These are phyloP conservation scores for Monopterus albus DNA, from an alignment of 2,113 vertebrate species.

Conservation along the genomic window DNA sequence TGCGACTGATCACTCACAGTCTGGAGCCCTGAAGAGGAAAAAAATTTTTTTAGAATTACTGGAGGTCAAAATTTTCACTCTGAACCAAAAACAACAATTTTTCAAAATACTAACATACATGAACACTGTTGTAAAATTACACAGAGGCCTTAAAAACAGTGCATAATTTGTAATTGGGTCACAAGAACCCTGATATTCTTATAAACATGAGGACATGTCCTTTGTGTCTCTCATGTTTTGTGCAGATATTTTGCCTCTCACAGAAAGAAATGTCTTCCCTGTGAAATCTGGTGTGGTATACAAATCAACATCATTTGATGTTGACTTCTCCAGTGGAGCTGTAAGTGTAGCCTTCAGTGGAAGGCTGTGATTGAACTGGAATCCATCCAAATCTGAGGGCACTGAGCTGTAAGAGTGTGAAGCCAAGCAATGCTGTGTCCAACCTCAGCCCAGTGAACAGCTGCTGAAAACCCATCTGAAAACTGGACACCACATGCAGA, in stretches of 20 bases:
- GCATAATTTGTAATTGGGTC: too few relatives aligned
- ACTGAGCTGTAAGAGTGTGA: constrained; percentile 12
- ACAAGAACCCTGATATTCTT: too few relatives aligned
- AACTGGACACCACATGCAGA: constrained; percentile 2
- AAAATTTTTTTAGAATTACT: too few relatives aligned
- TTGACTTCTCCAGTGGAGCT: constrained; percentile 10
- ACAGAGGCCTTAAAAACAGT: too few relatives aligned
- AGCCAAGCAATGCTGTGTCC: background rate
- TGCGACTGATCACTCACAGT: too few relatives aligned
- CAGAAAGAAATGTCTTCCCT: background rate
- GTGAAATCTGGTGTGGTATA: background rate
- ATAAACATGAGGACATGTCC: too few relatives aligned
- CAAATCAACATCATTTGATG: constrained; percentile 20
- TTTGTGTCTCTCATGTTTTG: too few relatives aligned
- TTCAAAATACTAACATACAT: too few relatives aligned
- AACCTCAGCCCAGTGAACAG: constrained; percentile 14
- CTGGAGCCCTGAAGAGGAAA: too few relatives aligned
- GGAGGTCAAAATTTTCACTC: too few relatives aligned
- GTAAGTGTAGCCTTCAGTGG: constrained; percentile 7
- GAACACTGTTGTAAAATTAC: too few relatives aligned
- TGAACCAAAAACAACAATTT: too few relatives aligned
- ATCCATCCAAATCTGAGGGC: background rate
- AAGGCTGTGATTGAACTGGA: constrained; percentile 44
- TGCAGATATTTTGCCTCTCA: constrained; percentile 7
- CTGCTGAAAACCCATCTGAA: background rate